Evolutionary conservation across 1,140 invertebrate species (phyloP), one percentile per base, ranked within the genome.

Genomic region (Drosophila persimilis): DNA sequence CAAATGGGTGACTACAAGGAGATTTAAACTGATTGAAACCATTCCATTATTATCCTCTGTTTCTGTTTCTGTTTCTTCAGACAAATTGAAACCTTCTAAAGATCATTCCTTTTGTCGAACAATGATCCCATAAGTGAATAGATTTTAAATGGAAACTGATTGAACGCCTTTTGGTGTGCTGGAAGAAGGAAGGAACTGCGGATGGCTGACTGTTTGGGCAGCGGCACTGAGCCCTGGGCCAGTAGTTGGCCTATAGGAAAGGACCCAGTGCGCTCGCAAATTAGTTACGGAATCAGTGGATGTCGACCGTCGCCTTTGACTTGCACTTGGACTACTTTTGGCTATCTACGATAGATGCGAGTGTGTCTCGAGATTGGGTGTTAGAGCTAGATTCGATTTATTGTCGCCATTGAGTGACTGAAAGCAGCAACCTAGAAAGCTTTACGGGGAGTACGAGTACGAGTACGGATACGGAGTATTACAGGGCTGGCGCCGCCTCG

Each of bases 321-420:
- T 44, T 47, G 56, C 31, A 54, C 41, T 46, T 66, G 48, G 52
- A 54, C 70, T 58, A 65, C 70, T 61, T 66, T 77, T 88, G 83
- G 65, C 83, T 86, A 88, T 77, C 83, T 83, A 88, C 60, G 67
- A 79, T 88, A 73, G 75, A 70, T 39, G 83, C 83, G 83, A 88
- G 83, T 89, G 83, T 89, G 72, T 79, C 83, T 77, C 69, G 81
- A 86, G 81, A 69, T 72, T 54, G 22, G 31, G 58, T 63, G 55
- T 56, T 31, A 41, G 58, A 62, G 70, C 62, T 73, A 73, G 51
- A 73, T 81, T 88, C 65, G 77, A 79, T 72, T 88, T 88, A 88
- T 86, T 88, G 81, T 88, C 84, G 73, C 72, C 79, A 73, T 80
- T 80, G 69, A 73, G 73, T 76, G 72, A 83, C 78, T 75, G 63